A percentile compares a stretch with the other conserved stretches of the same genome.
Evolutionary conservation across 2,888 invertebrate species (phyloP).

Genomic region (Dioctria linearis): DNA sequence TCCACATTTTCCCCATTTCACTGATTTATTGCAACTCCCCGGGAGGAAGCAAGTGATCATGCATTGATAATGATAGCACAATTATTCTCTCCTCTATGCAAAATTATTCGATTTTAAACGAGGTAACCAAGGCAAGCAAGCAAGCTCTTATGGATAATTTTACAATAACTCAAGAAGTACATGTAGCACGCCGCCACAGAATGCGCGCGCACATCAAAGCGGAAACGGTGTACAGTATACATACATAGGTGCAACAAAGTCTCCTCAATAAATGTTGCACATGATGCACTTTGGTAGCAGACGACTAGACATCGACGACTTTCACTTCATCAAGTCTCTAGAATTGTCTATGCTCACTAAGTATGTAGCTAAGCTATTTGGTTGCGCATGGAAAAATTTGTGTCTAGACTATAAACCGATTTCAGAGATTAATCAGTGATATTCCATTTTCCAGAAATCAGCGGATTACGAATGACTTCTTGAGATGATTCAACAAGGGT

Average conservation of each 20-base stretch:
- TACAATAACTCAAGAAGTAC: neutral
- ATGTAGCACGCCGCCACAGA: too few relatives aligned
- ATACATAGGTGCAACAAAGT: neutral
- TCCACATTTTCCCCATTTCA: constrained; percentile 31
- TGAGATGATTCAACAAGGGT: too few relatives aligned
- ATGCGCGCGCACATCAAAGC: neutral
- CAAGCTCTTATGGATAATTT: constrained; percentile 18
- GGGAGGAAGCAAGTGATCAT: constrained; percentile 1
- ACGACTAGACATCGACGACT: constrained; percentile 24
- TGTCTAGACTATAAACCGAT: constrained; percentile 17
- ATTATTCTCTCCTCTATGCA: constrained; percentile 33
- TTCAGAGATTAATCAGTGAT: constrained; percentile 17
- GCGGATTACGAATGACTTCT: too few relatives aligned
- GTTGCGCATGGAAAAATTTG: neutral
- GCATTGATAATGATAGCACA: constrained; percentile 30
- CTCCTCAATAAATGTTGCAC: neutral
- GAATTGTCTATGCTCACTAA: neutral
- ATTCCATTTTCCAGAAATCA: neutral
- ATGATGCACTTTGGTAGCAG: neutral
- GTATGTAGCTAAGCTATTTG: neutral
- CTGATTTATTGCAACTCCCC: constrained; percentile 14
- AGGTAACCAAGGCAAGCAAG: constrained; percentile 32
- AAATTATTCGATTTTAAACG: constrained; percentile 35
- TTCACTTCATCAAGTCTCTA: neutral
- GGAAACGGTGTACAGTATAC: constrained; percentile 4